Evolutionary conservation across 2,888 invertebrate species (phyloP).

Genomic region (Entomobrya multifasciata): DNA sequence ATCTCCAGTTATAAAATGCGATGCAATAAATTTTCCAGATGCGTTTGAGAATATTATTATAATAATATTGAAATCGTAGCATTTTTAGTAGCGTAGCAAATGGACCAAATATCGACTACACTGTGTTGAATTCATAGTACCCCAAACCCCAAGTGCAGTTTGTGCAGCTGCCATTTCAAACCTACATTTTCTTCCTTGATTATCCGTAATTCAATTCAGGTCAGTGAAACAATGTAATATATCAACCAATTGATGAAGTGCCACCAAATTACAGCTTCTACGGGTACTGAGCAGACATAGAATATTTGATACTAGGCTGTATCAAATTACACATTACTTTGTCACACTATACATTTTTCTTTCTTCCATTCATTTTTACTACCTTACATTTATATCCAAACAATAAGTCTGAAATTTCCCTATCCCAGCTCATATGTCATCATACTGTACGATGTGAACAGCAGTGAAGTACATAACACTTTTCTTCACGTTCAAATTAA

Average conservation of each 20-base stretch:
- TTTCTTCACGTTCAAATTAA: conserved; percentile 19
- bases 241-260: conserved; percentile 26
- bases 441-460: not conserved
- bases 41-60: not conserved
- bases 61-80: conserved; percentile 10
- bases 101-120: not conserved
- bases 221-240: conserved; percentile 30
- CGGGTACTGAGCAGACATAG: not conserved
- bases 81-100: not conserved
- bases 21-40: conserved; percentile 29
- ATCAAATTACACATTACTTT: not conserved
- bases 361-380: no score
- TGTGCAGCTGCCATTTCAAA: conserved; percentile 27
- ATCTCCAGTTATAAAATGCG: not conserved
- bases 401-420: not conserved
- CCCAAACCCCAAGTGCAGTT: conserved; percentile 30
- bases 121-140: not conserved
- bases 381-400: no score
- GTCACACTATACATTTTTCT: not conserved
- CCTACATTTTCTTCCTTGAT: conserved; percentile 22
- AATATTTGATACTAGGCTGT: not conserved
- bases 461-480: not conserved
- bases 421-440: conserved; percentile 21
- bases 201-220: conserved; percentile 25
- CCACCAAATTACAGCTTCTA: not conserved